These are phyloP conservation scores for Ichneumon xanthorius DNA, from an alignment of 2,888 invertebrate species.

Conservation along the genomic window DNA sequence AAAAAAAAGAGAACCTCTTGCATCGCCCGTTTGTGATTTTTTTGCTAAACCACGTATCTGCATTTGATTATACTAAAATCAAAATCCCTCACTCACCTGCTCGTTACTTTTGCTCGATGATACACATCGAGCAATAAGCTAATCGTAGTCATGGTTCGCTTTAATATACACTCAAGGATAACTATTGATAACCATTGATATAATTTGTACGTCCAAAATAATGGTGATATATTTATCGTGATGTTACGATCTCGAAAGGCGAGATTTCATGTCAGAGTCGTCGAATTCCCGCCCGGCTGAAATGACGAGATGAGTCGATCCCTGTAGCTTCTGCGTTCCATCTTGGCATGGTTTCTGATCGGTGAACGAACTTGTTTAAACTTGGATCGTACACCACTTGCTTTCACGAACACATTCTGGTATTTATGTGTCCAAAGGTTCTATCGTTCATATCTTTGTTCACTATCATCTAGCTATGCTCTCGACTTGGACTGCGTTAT, in stretches of 20 bases:
- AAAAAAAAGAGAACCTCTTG: too few species aligned
- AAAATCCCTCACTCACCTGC: constrained; percentile 12
- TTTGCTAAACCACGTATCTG: constrained; percentile 16
- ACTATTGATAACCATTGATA: constrained; percentile 1
- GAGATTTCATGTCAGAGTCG: constrained; percentile 67
- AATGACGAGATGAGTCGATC: constrained; percentile 65
- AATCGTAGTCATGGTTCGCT: constrained; percentile 10
- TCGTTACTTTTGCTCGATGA: constrained; percentile 46
- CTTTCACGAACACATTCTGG: not conserved
- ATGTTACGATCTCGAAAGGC: constrained; percentile 59
- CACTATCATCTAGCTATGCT: not conserved
- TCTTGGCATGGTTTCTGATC: constrained; percentile 61
- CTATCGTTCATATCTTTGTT: not conserved
- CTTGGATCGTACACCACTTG: constrained; percentile 51
- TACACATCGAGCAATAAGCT: constrained; percentile 29
- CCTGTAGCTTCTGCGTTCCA: constrained; percentile 66
- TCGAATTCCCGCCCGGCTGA: constrained; percentile 65
- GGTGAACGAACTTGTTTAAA: constrained; percentile 67
- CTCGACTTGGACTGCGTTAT: not conserved
- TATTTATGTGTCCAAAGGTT: not conserved
- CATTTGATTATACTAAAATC: constrained; percentile 33
- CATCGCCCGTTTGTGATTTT: constrained; percentile 31
- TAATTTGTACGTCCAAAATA: constrained; percentile 11
- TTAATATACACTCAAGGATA: constrained; percentile 20
- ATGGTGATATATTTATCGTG: constrained; percentile 52